phyloP scores from a whole-genome alignment of 2,888 invertebrate genomes.

The Ormyrus nitidulus region DNA sequence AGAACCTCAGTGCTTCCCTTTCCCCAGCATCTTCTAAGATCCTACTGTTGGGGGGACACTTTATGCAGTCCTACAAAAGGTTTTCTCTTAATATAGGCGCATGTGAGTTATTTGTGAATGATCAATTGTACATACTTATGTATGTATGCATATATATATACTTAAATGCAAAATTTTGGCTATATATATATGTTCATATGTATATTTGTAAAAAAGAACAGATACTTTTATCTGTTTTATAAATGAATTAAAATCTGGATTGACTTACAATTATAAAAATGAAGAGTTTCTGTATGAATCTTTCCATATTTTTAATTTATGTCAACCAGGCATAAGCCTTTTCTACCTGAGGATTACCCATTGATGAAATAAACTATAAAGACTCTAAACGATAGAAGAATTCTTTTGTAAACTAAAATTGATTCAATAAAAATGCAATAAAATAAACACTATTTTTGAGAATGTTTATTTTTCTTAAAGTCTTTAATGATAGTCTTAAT shows the following conservation, averaged over 20 bases:
- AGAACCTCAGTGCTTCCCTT: conserved; percentile 70
- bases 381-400: conserved; percentile 14
- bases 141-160: conserved; percentile 62
- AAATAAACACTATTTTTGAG: conserved; percentile 22
- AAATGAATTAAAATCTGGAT: conserved; percentile 46
- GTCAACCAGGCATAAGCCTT: conserved; percentile 52
- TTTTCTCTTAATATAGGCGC: conserved; percentile 67
- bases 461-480: conserved; percentile 35
- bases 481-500: conserved; percentile 30
- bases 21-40: conserved; percentile 66
- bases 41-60: conserved; percentile 65
- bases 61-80: conserved; percentile 60
- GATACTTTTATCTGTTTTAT: conserved; percentile 53
- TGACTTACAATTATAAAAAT: conserved; percentile 51
- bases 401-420: conserved; percentile 41
- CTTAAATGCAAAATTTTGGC: conserved; percentile 30
- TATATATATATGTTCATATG: conserved; percentile 64
- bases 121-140: conserved; percentile 70
- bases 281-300: conserved; percentile 34
- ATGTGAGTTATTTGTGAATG: conserved; percentile 71
- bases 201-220: conserved; percentile 47
- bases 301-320: conserved; percentile 38
- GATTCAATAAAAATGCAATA: conserved; percentile 35
- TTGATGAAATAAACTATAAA: conserved; percentile 21
- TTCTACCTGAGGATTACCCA: conserved; percentile 53